These are phyloP conservation scores for Agrypnia vestita DNA, from an alignment of 1,140 invertebrate genomes.

Conservation along the genomic window DNA sequence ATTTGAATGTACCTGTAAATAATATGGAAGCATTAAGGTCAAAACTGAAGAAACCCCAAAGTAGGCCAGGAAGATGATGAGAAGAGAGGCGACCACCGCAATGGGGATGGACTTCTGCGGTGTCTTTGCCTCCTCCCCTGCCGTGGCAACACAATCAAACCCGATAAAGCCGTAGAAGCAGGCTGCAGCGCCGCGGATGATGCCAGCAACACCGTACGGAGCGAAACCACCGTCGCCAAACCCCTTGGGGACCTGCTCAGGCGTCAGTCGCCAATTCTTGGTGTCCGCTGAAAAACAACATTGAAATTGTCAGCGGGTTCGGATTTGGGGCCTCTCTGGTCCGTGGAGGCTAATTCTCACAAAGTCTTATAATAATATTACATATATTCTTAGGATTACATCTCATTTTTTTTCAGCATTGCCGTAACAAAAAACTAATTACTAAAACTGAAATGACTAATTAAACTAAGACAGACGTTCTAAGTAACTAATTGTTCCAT, in stretches of 20 bases:
- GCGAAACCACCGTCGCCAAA: conserved; percentile 85
- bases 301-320: no score
- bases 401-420: no score
- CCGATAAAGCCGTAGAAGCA: conserved; percentile 95
- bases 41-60: conserved; percentile 90
- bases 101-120: conserved; percentile 93
- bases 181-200: conserved; percentile 87
- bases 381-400: no score
- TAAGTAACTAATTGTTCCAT: no score
- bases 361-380: no score
- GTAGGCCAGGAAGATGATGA: conserved; percentile 89
- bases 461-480: no score
- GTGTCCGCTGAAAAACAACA: conserved; percentile 69
- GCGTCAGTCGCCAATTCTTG: conserved; percentile 80
- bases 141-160: conserved; percentile 92
- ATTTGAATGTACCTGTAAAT: conserved; percentile 75
- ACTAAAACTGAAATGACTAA: no score
- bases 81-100: conserved; percentile 87
- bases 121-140: conserved; percentile 88
- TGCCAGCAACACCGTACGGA: conserved; percentile 85
- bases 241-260: conserved; percentile 64
- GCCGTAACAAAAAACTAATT: no score
- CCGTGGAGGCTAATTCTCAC: no score
- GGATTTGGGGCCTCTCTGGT: no score
- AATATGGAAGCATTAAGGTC: conserved; percentile 93